Percentiles rank a stretch among this genome's conserved stretches.
phyloP scores from a whole-genome alignment of 2,113 vertebrate genomes.

The Acrocephalus arundinaceus region DNA sequence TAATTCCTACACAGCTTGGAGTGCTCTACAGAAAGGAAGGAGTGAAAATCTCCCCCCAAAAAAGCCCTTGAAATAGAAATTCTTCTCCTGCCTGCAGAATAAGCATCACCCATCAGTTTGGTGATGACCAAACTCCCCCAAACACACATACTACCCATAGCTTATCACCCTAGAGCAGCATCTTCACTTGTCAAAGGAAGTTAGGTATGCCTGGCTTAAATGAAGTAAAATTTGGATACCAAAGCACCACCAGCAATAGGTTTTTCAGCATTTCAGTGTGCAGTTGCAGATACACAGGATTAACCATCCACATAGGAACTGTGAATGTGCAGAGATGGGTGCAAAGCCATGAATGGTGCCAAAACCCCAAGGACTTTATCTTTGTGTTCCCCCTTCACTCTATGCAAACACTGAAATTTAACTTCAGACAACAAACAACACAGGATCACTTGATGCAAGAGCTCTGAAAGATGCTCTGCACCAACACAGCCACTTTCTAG shows the following conservation, averaged over 20 bases:
- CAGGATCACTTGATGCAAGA: background rate
- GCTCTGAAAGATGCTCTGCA: background rate
- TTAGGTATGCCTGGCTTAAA: background rate
- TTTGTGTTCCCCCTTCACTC: background rate
- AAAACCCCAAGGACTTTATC: background rate
- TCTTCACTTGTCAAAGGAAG: background rate
- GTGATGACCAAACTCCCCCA: background rate
- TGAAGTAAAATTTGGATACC: background rate
- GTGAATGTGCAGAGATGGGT: background rate
- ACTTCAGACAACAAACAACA: background rate
- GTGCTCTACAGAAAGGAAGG: background rate
- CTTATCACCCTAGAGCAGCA: background rate
- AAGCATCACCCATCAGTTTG: background rate
- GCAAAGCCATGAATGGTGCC: background rate
- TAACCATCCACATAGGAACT: background rate
- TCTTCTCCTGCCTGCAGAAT: background rate
- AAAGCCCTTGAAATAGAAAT: background rate
- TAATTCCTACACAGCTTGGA: background rate
- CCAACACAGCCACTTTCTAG: fast-evolving
- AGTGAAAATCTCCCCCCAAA: background rate
- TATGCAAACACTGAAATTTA: background rate
- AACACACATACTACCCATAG: background rate
- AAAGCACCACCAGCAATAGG: background rate
- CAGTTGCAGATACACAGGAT: background rate
- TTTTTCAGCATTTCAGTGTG: background rate